Percentiles rank a stretch among this genome's conserved stretches.
Evolutionary conservation across 2,113 vertebrate genomes (phyloP).

Genomic region (Pelmatolapia mariae): DNA sequence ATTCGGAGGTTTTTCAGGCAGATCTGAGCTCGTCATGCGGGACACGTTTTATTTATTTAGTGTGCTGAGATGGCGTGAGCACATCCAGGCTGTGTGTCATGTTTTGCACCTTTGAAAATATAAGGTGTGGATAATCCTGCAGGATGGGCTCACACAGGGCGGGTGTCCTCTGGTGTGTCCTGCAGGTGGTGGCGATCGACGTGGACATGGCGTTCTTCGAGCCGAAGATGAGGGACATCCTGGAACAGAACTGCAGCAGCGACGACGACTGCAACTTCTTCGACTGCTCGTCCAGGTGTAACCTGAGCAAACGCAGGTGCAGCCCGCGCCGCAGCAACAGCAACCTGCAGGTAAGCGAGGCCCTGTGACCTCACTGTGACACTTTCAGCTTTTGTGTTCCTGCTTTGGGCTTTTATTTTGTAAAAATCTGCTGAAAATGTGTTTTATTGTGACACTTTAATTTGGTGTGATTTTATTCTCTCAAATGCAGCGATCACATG

Average conservation of each 20-base stretch:
- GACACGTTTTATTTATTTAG: background rate
- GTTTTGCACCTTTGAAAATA: background rate
- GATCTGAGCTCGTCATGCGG: background rate
- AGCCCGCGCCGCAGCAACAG: slow-evolving; percentile 81
- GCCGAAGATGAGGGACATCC: slow-evolving; percentile 94
- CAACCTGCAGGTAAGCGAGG: slow-evolving; percentile 82
- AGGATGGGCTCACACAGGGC: background rate
- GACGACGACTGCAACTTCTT: slow-evolving; percentile 96
- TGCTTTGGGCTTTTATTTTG: background rate
- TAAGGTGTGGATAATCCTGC: background rate
- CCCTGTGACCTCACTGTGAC: background rate
- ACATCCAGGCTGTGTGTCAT: background rate
- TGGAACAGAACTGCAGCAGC: slow-evolving; percentile 91
- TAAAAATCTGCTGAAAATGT: background rate
- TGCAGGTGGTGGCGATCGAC: slow-evolving; percentile 93
- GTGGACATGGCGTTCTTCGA: slow-evolving; percentile 99
- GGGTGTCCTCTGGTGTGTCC: background rate
- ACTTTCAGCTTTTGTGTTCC: background rate
- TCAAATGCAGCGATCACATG: background rate
- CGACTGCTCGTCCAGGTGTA: slow-evolving; percentile 90
- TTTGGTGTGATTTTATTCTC: background rate
- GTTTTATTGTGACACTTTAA: background rate
- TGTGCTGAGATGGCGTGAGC: background rate
- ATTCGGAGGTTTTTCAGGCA: background rate
- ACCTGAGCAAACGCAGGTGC: slow-evolving; percentile 74